Percentiles rank a stretch among this genome's conserved stretches.
phyloP scores from a whole-genome alignment of 2,888 invertebrate genomes.

The Branchellion lobata region DNA sequence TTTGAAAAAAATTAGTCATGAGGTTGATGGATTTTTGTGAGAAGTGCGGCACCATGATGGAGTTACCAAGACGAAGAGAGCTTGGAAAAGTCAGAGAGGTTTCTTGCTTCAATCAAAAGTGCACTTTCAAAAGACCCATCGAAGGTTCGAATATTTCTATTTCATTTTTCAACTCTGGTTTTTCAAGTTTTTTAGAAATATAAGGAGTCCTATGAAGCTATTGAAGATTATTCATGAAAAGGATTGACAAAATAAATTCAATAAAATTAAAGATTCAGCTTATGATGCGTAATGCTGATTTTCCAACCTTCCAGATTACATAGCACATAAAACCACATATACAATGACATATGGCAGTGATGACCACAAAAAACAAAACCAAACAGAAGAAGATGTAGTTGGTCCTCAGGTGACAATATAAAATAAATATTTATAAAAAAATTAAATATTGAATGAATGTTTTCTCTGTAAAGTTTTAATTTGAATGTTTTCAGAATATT shows the following conservation, averaged over 20 bases:
- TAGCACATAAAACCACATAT: not conserved
- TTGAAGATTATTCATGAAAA: too few species aligned
- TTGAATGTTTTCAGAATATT: too few species aligned
- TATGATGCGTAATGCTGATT: too few species aligned
- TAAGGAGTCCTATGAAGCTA: too few species aligned
- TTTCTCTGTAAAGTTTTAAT: too few species aligned
- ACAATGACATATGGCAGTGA: not conserved
- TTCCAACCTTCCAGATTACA: not conserved
- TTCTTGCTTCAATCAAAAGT: not conserved
- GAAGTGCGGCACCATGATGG: slow-evolving; percentile 24
- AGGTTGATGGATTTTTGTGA: not conserved
- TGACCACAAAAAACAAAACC: not conserved
- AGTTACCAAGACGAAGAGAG: not conserved
- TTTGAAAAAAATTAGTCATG: too few species aligned
- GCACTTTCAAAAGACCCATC: not conserved
- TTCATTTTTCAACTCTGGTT: too few species aligned
- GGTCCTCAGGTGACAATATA: not conserved
- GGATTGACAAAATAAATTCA: too few species aligned
- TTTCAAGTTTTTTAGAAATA: too few species aligned
- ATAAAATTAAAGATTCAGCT: too few species aligned
- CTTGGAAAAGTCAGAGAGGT: not conserved
- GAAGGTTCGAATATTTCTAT: not conserved
- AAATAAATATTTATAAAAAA: not conserved
- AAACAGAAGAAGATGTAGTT: not conserved
- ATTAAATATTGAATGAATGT: not conserved